phyloP scores from a whole-genome alignment of 2,797 vertebrate species.

The Tauraco hartlaubi region DNA sequence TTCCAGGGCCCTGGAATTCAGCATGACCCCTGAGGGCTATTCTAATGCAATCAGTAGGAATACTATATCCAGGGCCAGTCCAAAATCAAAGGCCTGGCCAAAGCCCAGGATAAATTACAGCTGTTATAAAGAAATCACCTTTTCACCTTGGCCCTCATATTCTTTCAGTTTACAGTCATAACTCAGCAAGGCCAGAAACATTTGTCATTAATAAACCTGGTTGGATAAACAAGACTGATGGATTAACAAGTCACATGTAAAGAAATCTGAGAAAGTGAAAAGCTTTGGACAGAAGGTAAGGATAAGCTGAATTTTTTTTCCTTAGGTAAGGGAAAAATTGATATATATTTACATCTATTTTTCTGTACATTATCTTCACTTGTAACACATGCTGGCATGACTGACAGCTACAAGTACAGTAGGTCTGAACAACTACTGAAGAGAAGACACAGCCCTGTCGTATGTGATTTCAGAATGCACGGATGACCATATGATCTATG shows the following conservation, averaged over 20 bases:
- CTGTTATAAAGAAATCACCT: constrained; percentile 81
- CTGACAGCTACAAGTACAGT: neutral
- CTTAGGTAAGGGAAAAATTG: neutral
- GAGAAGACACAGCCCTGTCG: neutral
- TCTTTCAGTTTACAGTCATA: constrained; percentile 78
- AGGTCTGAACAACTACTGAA: neutral
- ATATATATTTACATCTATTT: neutral
- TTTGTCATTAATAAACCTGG: constrained; percentile 78
- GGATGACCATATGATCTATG: neutral
- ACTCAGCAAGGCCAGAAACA: constrained; percentile 72
- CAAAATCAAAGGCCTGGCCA: constrained; percentile 79
- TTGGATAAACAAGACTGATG: constrained; percentile 71
- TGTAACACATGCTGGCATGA: neutral
- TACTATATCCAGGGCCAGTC: constrained; percentile 80
- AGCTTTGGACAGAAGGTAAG: constrained; percentile 39
- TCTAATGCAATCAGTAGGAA: constrained; percentile 88
- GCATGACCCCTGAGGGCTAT: constrained; percentile 84
- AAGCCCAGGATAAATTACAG: constrained; percentile 82
- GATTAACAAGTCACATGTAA: constrained; percentile 69
- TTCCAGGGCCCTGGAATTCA: constrained; percentile 92
- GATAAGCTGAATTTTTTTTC: neutral
- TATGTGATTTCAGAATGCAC: neutral
- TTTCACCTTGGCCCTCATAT: constrained; percentile 78
- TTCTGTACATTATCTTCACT: neutral
- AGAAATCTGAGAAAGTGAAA: constrained; percentile 71